Evolutionary conservation across 2,113 vertebrate species (phyloP).

Genomic region (Leptobrachium ailaonicum): DNA sequence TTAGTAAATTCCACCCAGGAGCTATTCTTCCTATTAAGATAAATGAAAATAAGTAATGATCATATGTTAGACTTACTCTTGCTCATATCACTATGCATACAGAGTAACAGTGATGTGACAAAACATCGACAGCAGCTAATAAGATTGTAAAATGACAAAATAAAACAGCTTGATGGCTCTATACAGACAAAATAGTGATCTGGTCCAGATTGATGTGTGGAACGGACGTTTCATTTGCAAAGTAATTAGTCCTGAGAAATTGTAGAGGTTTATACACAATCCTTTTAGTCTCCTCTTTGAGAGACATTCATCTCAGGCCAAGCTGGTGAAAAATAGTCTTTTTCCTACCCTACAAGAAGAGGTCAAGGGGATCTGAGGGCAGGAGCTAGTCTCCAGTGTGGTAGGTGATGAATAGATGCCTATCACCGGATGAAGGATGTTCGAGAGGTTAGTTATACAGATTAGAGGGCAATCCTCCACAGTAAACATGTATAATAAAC

Average conservation of each 20-base stretch:
- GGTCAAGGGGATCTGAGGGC: conserved; percentile 46
- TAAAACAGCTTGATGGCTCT: too few relatives aligned
- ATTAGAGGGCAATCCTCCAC: conserved; percentile 29
- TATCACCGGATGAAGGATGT: conserved; percentile 42
- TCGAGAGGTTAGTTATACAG: conserved; percentile 20
- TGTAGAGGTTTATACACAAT: conserved; percentile 31
- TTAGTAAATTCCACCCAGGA: too few relatives aligned
- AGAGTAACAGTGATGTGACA: too few relatives aligned
- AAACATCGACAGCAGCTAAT: too few relatives aligned
- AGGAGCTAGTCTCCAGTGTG: conserved; percentile 11
- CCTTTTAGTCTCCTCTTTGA: conserved; percentile 23
- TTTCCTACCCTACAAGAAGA: conserved; percentile 17
- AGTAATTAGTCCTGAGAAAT: conserved; percentile 1
- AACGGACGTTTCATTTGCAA: background rate
- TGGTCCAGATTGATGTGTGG: background rate
- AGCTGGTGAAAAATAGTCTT: conserved; percentile 40
- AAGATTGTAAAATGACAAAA: too few relatives aligned
- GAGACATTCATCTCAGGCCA: conserved; percentile 44
- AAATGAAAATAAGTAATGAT: too few relatives aligned
- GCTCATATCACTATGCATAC: too few relatives aligned
- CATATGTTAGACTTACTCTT: too few relatives aligned
- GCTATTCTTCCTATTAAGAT: too few relatives aligned
- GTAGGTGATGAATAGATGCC: conserved; percentile 30
- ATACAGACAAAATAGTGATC: background rate
- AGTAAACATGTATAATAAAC: conserved; percentile 6